Base-by-base conservation (phyloP, 2,888 invertebrate genomes). In the Euproctis similis region DNA sequence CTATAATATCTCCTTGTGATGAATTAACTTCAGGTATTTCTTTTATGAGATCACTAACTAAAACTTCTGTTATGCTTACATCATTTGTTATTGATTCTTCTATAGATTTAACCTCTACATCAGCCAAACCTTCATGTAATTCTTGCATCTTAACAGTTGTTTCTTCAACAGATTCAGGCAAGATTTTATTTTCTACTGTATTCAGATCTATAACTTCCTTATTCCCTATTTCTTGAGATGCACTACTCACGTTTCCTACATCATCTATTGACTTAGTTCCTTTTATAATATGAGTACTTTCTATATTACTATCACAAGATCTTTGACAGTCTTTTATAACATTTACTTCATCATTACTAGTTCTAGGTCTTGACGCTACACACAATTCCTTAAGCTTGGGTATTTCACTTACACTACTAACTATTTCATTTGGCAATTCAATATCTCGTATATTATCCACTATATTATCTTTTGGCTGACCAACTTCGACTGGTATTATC, bases 181-280 rank as follows among this genome's bases (percentile, higher is more conserved):
- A 59, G 59, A 56, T 41, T 34, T 37, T 38, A 39, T 56, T 49
- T 33, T 50, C 40, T 47, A 42, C 41, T 41, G 34, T 37, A 39
- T 38, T 45, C 34, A 39, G 36, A 31, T 42, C 44, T 34, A 37
- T 39, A 42, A 22, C 39, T 36, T 59, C 46, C 49, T 50, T 59
- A 50, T 46, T 46, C 37, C 46, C 53, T 52, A 56, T 51, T 44
- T 50, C 49, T 42, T 49, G 46, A 42, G 50, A 48, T 36, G 38
- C 47, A 28, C 30, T 41, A 40, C 49, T 42, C 38, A 43, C 37
- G 45, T 53, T 51, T 39, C 47, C 54, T 64, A 64, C 63, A 62
- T 65, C 58, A 59, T 69, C 68, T 77, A 77, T 56, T 77, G 80
- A 78, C 77, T 81, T 80, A 77, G 76, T 63, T 74, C 67, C 65